Evolutionary conservation across 30 jellyfish, hydroid and myxozoan genomes (phyloP).

Genomic region (Turritopsis rubra): DNA sequence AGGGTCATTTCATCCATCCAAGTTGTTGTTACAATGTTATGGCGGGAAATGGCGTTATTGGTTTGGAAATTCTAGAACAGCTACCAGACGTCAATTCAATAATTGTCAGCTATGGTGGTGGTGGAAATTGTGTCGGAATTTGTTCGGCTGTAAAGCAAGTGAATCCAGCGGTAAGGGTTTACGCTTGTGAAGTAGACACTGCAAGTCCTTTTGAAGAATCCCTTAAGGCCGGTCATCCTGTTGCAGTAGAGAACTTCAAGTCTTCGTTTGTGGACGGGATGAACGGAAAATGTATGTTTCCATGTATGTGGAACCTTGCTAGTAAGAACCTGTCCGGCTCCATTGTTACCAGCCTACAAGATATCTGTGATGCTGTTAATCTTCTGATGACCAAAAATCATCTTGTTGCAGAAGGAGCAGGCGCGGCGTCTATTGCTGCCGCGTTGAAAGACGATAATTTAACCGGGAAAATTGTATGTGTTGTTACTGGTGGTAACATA

Average conservation of each 20-base stretch:
- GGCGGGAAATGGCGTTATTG: conserved; percentile 26
- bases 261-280: conserved; percentile 8
- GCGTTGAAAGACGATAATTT: not conserved
- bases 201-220: not conserved
- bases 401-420: conserved; percentile 16
- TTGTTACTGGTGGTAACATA: conserved; percentile 22
- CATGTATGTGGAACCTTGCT: conserved; percentile 22
- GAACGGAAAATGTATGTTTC: conserved; percentile 21
- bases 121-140: conserved; percentile 19
- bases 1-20: conserved; percentile 19
- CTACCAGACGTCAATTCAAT: conserved; percentile 18
- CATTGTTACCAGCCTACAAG: not conserved
- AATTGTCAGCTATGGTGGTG: conserved; percentile 27
- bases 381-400: not conserved
- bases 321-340: not conserved
- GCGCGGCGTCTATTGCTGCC: conserved; percentile 23
- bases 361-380: not conserved
- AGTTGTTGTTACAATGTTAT: not conserved
- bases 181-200: conserved; percentile 16
- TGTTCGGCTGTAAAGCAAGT: conserved; percentile 15
- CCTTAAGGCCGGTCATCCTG: not conserved
- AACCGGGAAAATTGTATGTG: conserved; percentile 26
- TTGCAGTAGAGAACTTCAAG: not conserved
- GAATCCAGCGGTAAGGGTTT: conserved; percentile 6
- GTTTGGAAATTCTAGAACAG: conserved; percentile 20